Evolutionary conservation across 2,113 vertebrate genomes (phyloP), one percentile per base, ranked within the genome.

Genomic region (Cebidichthys violaceus): DNA sequence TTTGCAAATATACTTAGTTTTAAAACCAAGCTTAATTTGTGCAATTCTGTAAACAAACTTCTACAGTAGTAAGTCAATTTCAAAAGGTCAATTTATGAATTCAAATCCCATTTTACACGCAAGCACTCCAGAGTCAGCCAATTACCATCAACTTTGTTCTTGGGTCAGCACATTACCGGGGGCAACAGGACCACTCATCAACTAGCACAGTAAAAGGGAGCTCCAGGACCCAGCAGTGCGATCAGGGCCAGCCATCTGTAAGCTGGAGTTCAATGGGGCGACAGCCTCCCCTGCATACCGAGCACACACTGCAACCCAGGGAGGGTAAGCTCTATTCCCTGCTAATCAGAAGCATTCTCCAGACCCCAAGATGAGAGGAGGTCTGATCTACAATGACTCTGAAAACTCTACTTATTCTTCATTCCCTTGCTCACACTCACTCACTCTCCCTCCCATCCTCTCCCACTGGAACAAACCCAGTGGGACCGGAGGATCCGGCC

Each of bases 101-200:
- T 17, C 70, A 75, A 85, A 62, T 70, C 54, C 9, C 70, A 8
- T 75, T 85, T 74, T 81, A 50, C 54, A 54, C 2, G 3, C 57
- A 70, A 72, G 59, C 74, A 71, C 41, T 76, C 54, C 39, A 66
- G 67, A 88, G 59, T 83, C 77, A 54, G 67, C 79, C 84, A 86
- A 77, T 90, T 88, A 90, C 55, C 62, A 86, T 69, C 61, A 82
- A 72, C 77, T 88, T 86, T 86, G 77, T 90, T 84, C 83, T 59
- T 66, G 52, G 79, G 85, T 91, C 84, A 83, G 47, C 80, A 73
- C 59, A 59, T 70, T 69, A 78, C 75, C 66, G 60, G 75, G 33
- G 83, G 59, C 83, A 79, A 70, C 50, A 80, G 64, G 70, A 74
- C 64, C 66, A 1, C 65, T 88, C 82, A 88, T 89, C 86, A 89